A percentile compares a stretch with the other conserved stretches of the same genome.
Conservation (phyloP, 2,113 vertebrate genomes). For the Crotalus viridis region DNA sequence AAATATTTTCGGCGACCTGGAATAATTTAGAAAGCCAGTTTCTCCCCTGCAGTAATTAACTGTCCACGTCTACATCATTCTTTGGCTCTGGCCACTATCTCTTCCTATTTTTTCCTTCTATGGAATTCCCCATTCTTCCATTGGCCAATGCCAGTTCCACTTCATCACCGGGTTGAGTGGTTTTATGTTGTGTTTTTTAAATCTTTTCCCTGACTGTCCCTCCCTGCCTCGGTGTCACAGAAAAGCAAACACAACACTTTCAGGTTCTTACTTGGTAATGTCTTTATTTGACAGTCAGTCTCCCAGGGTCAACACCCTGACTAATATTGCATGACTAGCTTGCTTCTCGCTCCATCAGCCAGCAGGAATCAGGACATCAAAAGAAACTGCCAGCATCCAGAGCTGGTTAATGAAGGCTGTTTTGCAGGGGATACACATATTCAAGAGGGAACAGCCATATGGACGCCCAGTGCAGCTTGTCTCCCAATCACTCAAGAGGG, state of each 20-base stretch:
- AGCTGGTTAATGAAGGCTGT: not conserved
- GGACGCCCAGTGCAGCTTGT: not conserved
- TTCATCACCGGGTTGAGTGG: not conserved
- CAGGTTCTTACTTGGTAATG: constrained; percentile 1
- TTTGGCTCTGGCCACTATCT: not conserved
- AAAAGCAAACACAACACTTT: not conserved
- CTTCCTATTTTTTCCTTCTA: not conserved
- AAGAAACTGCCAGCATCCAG: not conserved
- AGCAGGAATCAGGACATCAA: not conserved
- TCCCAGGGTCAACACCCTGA: not conserved
- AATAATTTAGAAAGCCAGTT: not conserved
- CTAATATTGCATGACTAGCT: constrained; percentile 22
- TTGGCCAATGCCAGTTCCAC: not conserved
- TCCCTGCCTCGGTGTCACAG: not conserved
- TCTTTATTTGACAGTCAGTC: constrained; percentile 17
- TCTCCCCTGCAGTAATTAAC: not conserved
- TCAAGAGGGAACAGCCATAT: not conserved
- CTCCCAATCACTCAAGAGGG: not conserved
- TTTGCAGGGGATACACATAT: not conserved
- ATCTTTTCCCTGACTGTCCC: not conserved
- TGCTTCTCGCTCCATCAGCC: not conserved
- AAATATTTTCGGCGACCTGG: not conserved
- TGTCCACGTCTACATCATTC: not conserved
- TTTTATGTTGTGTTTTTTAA: not conserved
- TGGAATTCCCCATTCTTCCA: not conserved